phyloP scores from a whole-genome alignment of 2,113 vertebrate species.

The Proterorhinus semilunaris region DNA sequence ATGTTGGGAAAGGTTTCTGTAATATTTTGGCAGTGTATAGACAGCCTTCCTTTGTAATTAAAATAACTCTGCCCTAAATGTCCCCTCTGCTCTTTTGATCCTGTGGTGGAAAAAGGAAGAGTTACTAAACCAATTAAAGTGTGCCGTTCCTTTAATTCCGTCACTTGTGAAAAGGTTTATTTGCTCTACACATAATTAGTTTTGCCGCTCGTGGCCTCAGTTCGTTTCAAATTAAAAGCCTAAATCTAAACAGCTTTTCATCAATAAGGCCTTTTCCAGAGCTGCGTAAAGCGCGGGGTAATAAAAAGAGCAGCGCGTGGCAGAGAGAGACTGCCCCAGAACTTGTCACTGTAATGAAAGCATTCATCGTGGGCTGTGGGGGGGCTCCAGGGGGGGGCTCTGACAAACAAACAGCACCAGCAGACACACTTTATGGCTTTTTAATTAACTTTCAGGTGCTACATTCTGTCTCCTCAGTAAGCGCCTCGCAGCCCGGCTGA shows the following conservation, averaged over 20 bases:
- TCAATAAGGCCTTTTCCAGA: slow-evolving; percentile 51
- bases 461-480: slow-evolving; percentile 46
- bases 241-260: slow-evolving; percentile 64
- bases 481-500: slow-evolving; percentile 46
- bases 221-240: slow-evolving; percentile 65
- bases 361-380: slow-evolving; percentile 61
- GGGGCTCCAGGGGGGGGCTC: slow-evolving; percentile 23
- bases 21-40: not conserved
- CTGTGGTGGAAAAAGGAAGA: not conserved
- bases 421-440: slow-evolving; percentile 51
- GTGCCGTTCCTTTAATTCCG: not conserved
- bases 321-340: slow-evolving; percentile 54
- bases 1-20: no score
- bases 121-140: not conserved
- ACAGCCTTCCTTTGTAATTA: not conserved
- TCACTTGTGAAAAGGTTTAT: slow-evolving; percentile 9
- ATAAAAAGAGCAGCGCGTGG: slow-evolving; percentile 57
- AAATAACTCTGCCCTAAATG: not conserved
- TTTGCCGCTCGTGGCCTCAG: slow-evolving; percentile 20
- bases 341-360: slow-evolving; percentile 72
- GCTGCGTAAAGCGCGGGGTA: slow-evolving; percentile 66
- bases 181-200: slow-evolving; percentile 4
- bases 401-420: slow-evolving; percentile 59
- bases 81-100: not conserved
- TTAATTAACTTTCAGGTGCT: slow-evolving; percentile 69